A percentile compares a stretch with the other conserved stretches of the same genome.
Evolutionary conservation across 2,113 vertebrate genomes (phyloP).

Genomic region (Illadopsis cleaveri): DNA sequence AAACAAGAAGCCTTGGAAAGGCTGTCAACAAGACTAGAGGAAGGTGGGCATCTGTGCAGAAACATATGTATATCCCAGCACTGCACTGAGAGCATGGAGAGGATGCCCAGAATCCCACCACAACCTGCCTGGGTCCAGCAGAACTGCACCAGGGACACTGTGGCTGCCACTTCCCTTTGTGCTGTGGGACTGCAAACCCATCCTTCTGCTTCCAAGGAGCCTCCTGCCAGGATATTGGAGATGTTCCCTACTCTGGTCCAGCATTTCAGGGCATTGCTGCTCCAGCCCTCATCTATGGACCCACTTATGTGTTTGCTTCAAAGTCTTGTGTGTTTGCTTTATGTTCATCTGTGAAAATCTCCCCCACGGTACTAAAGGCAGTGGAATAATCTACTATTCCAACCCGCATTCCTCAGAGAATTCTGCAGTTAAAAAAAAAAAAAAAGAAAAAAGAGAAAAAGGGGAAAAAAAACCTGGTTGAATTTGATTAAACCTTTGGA

Average conservation of each 20-base stretch:
- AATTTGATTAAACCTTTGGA: conserved; percentile 74
- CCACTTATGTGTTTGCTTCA: neutral
- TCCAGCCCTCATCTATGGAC: neutral
- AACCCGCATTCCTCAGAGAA: conserved; percentile 31
- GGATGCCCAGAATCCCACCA: neutral
- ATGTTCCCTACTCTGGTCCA: neutral
- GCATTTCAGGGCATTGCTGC: neutral
- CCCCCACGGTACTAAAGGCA: conserved; percentile 26
- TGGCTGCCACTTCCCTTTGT: neutral
- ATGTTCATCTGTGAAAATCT: neutral
- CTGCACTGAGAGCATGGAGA: neutral
- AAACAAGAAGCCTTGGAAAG: conserved; percentile 51
- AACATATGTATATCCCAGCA: conserved; percentile 17
- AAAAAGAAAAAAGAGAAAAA: no score
- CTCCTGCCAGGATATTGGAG: neutral
- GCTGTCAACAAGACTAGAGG: conserved; percentile 50
- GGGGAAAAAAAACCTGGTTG: conserved; percentile 10
- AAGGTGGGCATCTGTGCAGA: conserved; percentile 55
- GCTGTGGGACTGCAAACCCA: neutral
- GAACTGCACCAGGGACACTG: neutral
- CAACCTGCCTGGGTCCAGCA: neutral
- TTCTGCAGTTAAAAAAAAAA: conserved; percentile 25
- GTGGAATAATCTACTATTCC: conserved; percentile 63
- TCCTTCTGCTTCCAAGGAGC: neutral
- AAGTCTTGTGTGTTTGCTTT: neutral